Evolutionary conservation across 2,888 invertebrate genomes (phyloP), one percentile per base, ranked within the genome.

Genomic region (Drosophila siamana): DNA sequence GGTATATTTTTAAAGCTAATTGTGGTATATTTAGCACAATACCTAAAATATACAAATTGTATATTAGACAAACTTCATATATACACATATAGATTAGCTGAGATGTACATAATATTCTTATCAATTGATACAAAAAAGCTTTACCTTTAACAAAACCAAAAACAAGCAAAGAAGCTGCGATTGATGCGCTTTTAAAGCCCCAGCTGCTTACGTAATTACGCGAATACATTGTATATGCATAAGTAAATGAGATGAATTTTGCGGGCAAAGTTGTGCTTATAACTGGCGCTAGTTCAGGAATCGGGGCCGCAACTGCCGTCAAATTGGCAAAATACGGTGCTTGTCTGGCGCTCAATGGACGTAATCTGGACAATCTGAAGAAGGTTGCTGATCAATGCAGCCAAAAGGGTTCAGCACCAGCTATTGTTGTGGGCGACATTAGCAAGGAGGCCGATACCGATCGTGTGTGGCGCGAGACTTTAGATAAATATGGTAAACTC

Each of bases 281-380:
- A 38, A 95, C 95, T 8, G 96, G 96, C 15, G 95, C 95, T 1
- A 95, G 95, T 89, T 95, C 95, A 4, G 96, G 96, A 0, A 96
- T 96, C 67, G 96, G 96, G 13, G 94, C 95, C 5, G 95, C 94
- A 56, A 94, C 95, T 3, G 95, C 96, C 0, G 59, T 94, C 0
- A 94, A 95, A 73, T 95, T 96, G 82, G 93, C 95, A 0, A 94
- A 94, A 86, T 92, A 94, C 4, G 95, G 95, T 48, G 96, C 95
- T 1, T 92, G 91, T 33, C 81, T 96, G 22, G 93, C 94, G 19
- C 94, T 94, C 88, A 95, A 93, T 90, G 97, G 94, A 92, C 93
- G 97, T 82, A 91, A 90, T 67, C 91, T 93, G 48, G 94, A 94
- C 3, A 96, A 96, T 80, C 92, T 97, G 16, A 92, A 94, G 38